A percentile compares a stretch with the other conserved stretches of the same genome.
These are phyloP conservation scores for Caenorhabditis tropicalis DNA, from an alignment of 1,140 invertebrate genomes.

Conservation along the genomic window DNA sequence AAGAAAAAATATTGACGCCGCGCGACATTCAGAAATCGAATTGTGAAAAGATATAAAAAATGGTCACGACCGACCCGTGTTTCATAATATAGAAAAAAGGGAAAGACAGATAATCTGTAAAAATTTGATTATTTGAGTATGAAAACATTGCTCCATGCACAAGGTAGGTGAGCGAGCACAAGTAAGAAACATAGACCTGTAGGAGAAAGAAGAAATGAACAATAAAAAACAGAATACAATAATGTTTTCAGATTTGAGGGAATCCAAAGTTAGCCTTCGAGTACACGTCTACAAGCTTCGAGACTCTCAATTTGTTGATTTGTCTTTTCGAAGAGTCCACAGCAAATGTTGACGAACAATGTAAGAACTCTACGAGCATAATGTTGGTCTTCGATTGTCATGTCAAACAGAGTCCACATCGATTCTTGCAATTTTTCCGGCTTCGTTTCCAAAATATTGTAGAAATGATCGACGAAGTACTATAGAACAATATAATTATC, in stretches of 20 bases:
- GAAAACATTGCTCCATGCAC: no score
- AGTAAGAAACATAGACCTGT: no score
- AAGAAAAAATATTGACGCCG: no score
- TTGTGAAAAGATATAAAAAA: no score
- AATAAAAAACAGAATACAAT: no score
- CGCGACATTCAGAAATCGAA: no score
- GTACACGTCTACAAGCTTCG: background rate
- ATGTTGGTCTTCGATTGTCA: slow-evolving; percentile 16
- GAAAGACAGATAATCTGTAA: no score
- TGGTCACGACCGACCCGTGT: no score
- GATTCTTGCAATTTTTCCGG: slow-evolving; percentile 24
- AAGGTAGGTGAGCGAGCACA: no score
- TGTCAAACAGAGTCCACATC: slow-evolving; percentile 14
- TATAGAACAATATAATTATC: background rate
- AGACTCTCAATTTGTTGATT: slow-evolving; percentile 1
- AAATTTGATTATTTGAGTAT: no score
- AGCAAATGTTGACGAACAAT: background rate
- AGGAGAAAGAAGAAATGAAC: background rate
- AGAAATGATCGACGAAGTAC: slow-evolving; percentile 24
- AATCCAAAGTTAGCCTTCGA: background rate
- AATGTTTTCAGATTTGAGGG: no score
- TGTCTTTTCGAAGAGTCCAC: background rate
- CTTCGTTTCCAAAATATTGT: slow-evolving; percentile 8
- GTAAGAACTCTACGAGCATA: slow-evolving; percentile 15
- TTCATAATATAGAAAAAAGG: no score